These are phyloP conservation scores for Phalacrocorax carbo DNA, from an alignment of 2,113 vertebrate genomes.

Conservation along the genomic window DNA sequence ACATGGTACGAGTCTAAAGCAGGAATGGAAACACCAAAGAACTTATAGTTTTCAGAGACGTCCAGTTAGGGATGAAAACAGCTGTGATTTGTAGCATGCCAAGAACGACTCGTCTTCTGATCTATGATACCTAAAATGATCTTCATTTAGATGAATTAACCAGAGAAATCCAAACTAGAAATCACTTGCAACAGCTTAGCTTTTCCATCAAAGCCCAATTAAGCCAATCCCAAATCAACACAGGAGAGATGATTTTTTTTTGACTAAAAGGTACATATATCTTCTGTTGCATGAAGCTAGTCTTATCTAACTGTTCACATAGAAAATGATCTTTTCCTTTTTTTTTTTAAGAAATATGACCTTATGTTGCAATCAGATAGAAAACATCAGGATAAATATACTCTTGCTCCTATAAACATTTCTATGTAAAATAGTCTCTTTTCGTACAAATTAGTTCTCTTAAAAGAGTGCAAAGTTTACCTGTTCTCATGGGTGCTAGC, in stretches of 20 bases:
- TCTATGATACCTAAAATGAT: background rate
- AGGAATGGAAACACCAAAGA: background rate
- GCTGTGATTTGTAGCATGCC: background rate
- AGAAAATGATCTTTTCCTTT: background rate
- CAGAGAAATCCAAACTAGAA: background rate
- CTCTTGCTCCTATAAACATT: fast-evolving
- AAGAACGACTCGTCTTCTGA: background rate
- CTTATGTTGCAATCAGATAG: background rate
- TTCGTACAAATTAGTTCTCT: background rate
- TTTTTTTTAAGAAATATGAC: background rate
- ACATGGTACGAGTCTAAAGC: background rate
- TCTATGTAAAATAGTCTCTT: background rate
- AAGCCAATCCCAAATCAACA: background rate
- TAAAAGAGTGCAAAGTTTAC: background rate
- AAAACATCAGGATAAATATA: background rate
- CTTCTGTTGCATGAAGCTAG: background rate
- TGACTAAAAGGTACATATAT: background rate
- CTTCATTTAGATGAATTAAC: background rate
- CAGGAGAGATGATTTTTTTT: background rate
- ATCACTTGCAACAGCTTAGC: background rate
- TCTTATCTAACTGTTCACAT: background rate
- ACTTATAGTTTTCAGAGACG: background rate
- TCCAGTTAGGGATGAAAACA: background rate
- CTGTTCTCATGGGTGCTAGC: background rate
- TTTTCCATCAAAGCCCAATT: background rate